Evolutionary conservation across 2,888 invertebrate genomes (phyloP).

Genomic region (Xestia c-nigrum): DNA sequence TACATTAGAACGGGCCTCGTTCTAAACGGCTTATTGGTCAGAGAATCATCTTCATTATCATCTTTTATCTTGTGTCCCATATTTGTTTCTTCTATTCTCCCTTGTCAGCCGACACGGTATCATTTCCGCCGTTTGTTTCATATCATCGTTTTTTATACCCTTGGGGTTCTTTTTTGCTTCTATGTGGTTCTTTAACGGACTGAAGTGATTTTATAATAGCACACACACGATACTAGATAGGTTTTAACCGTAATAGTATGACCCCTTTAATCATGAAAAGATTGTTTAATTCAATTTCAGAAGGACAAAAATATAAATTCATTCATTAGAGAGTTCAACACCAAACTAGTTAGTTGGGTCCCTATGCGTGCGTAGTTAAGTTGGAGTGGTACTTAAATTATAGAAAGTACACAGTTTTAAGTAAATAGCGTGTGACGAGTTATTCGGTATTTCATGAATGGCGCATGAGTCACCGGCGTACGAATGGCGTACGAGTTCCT

Average conservation of each 20-base stretch:
- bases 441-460: slow-evolving; percentile 67
- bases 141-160: not conserved
- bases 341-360: not conserved
- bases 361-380: slow-evolving; percentile 2
- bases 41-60: not conserved
- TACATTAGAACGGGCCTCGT: no score
- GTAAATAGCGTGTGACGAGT: slow-evolving; percentile 40
- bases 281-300: not conserved
- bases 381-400: not conserved
- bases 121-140: not conserved
- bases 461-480: slow-evolving; percentile 59
- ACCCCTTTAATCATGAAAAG: no score
- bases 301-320: not conserved
- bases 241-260: not conserved
- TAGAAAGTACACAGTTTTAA: slow-evolving; percentile 18
- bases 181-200: not conserved
- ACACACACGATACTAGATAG: not conserved
- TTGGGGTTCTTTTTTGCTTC: not conserved
- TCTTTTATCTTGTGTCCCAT: not conserved
- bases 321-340: not conserved
- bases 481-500: slow-evolving; percentile 22
- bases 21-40: not conserved
- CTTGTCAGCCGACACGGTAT: not conserved
- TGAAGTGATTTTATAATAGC: not conserved
- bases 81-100: not conserved